phyloP scores from a whole-genome alignment of 1,140 invertebrate genomes.

The Cepaea nemoralis region DNA sequence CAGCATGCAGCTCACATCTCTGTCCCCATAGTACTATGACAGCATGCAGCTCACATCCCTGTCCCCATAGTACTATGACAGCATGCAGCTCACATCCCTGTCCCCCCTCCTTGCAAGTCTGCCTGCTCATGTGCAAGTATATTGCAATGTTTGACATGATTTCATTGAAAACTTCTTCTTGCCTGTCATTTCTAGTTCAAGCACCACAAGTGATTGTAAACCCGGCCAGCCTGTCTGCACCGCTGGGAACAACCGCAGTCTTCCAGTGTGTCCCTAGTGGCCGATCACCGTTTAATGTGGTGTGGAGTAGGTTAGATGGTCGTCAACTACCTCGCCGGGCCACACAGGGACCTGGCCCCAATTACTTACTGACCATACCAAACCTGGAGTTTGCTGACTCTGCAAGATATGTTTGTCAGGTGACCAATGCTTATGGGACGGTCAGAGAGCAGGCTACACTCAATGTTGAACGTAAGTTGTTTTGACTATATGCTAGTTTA shows the following conservation, averaged over 20 bases:
- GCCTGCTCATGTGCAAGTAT: too few species aligned
- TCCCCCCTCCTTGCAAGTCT: too few species aligned
- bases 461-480: conserved; percentile 55
- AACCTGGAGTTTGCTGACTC: conserved; percentile 76
- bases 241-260: conserved; percentile 54
- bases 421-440: conserved; percentile 76
- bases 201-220: conserved; percentile 51
- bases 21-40: too few species aligned
- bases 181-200: neutral
- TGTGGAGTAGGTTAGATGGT: conserved; percentile 68
- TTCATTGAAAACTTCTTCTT: too few species aligned
- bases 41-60: too few species aligned
- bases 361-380: conserved; percentile 61
- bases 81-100: too few species aligned
- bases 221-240: conserved; percentile 54
- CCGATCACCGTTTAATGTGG: conserved; percentile 60
- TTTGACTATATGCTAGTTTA: too few species aligned
- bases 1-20: too few species aligned
- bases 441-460: conserved; percentile 56
- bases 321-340: conserved; percentile 52
- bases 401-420: conserved; percentile 88
- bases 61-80: too few species aligned
- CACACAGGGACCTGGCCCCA: conserved; percentile 47
- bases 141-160: too few species aligned
- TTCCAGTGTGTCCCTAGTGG: conserved; percentile 62